Base-by-base conservation (phyloP, 2,113 vertebrate species). In the Erythrocercus mccallii region DNA sequence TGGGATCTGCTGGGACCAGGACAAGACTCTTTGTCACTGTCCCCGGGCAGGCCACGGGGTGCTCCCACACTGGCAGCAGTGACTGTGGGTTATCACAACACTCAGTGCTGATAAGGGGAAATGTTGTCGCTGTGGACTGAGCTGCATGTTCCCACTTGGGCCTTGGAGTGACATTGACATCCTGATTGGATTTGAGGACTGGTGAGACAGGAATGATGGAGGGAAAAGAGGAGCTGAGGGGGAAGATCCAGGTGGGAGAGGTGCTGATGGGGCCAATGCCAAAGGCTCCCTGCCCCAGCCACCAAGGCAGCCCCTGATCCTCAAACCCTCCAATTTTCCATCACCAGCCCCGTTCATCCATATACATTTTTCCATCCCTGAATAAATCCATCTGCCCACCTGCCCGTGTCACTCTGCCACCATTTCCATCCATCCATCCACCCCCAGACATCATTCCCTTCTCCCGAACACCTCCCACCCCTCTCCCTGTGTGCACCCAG, bases 41-140 rank as follows among this genome's bases (percentile, higher is more conserved):
- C 61, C 48, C 60, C 0, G 0, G 50, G n/a, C 37, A 64, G 48
- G 48, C 60, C 2, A 0, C 0, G 3, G 64, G 69, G 2, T 64
- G 57, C 70, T 90, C 40, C 0, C 3, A 23, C 4, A 0, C 42
- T 64, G 82, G 62, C 82, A 57, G 35, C 73, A 60, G 11, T 38
- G n/a, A 18, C 80, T 69, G 35, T 4, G 48, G 58, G 51, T 92
- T 95, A 84, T 84, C 72, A 15, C 4, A 1, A 8, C 79, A 12
- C 31, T 87, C 12, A 33, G 71, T 19, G 50, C 93, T 72, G 81
- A 81, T 79, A 76, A 78, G 57, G 73, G 82, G 64, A 94, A 92
- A 85, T 82, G 44, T n/a, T 53, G 81, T 37, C 81, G 11, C 76
- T 4, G 9, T 21, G 12, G 20, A 24, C 77, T 27, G 48, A 87